Percentiles rank a stretch among this genome's conserved stretches.
These are phyloP conservation scores for Cephus nigrinus DNA, from an alignment of 2,888 invertebrate genomes.

Conservation along the genomic window DNA sequence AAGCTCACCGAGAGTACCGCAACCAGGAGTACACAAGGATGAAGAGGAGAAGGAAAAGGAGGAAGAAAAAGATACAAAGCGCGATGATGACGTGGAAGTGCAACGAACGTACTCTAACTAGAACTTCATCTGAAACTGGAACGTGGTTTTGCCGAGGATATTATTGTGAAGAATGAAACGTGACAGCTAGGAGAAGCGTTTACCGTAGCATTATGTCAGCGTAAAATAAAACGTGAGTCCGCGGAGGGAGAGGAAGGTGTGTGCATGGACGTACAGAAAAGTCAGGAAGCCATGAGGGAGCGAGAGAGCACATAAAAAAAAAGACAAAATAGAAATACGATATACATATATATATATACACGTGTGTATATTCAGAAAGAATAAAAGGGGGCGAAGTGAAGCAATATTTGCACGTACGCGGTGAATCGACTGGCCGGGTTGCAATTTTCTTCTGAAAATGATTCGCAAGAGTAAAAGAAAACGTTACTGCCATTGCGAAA, in stretches of 20 bases:
- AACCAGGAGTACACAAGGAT: not conserved
- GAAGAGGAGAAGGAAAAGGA: not conserved
- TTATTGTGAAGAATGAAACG: not conserved
- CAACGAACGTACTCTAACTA: not conserved
- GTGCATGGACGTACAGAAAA: not conserved
- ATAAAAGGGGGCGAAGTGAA: constrained; percentile 11
- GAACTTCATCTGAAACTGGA: not conserved
- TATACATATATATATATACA: not conserved
- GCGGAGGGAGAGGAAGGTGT: not conserved
- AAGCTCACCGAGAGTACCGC: not conserved
- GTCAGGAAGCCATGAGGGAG: constrained; percentile 15
- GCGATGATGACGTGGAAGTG: not conserved
- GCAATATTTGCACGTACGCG: constrained; percentile 14
- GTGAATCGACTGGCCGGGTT: not conserved
- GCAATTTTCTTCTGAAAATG: not conserved
- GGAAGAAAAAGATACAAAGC: not conserved
- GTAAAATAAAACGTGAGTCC: not conserved
- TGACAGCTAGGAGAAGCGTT: not conserved
- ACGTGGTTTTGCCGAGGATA: not conserved
- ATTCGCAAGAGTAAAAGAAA: not conserved
- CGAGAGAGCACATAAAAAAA: not conserved
- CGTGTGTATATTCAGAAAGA: constrained; percentile 13
- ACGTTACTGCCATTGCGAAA: not conserved
- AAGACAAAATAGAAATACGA: not conserved
- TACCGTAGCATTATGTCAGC: not conserved